phyloP scores from a whole-genome alignment of 2,888 invertebrate genomes.

The Erebia epiphron region DNA sequence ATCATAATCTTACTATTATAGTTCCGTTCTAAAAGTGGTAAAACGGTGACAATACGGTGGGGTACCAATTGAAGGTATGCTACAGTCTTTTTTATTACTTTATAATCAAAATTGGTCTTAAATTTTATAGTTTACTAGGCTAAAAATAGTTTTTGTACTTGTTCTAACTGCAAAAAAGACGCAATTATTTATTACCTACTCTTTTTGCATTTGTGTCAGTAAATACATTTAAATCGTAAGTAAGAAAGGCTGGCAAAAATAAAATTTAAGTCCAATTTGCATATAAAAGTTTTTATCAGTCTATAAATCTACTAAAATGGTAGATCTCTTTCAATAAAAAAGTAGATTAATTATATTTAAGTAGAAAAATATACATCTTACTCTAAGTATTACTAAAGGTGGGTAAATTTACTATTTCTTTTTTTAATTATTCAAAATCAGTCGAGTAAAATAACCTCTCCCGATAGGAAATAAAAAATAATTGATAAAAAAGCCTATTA shows the following conservation, averaged over 20 bases:
- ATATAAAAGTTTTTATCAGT: constrained; percentile 17
- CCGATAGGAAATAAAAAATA: constrained; percentile 15
- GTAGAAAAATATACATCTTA: constrained; percentile 37
- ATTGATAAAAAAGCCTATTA: constrained; percentile 14
- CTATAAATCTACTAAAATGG: constrained; percentile 25
- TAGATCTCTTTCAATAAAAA: constrained; percentile 20
- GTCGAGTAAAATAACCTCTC: constrained; percentile 20
- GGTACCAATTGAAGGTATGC: constrained; percentile 40
- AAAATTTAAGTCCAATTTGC: constrained; percentile 18
- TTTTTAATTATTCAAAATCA: constrained; percentile 17
- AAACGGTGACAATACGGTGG: constrained; percentile 46
- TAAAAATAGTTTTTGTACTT: not conserved
- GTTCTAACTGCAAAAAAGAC: not conserved
- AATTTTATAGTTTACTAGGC: not conserved
- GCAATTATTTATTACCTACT: not conserved
- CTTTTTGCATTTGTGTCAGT: not conserved
- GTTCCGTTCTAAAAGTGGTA: constrained; percentile 24
- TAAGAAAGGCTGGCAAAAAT: not conserved
- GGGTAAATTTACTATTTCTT: constrained; percentile 34
- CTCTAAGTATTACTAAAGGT: constrained; percentile 37
- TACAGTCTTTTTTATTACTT: constrained; percentile 26
- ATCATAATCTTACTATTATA: constrained; percentile 3
- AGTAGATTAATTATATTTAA: constrained; percentile 16
- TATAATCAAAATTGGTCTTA: constrained; percentile 16
- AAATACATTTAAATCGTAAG: too few species aligned